A percentile compares a stretch with the other conserved stretches of the same genome.
Conservation (phyloP, 2,797 vertebrate genomes). For the Ctenopoma multispine region DNA sequence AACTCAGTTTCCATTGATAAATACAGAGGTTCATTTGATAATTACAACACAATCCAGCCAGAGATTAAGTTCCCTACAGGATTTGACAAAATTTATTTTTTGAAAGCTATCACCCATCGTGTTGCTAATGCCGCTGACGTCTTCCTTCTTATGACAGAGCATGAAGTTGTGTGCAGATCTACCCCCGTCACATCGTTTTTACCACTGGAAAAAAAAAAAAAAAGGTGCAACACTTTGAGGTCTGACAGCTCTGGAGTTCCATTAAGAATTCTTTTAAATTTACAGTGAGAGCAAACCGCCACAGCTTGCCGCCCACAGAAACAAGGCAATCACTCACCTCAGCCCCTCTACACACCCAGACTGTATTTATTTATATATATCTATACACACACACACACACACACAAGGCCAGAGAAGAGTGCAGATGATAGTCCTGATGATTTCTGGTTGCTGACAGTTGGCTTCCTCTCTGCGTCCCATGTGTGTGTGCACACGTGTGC, state of each 20-base stretch:
- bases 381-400: constrained; percentile 12
- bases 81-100: too few species aligned
- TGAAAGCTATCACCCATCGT: too few species aligned
- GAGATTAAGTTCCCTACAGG: too few species aligned
- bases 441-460: constrained; percentile 71
- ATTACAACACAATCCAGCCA: too few species aligned
- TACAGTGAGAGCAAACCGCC: constrained; percentile 77
- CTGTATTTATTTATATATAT: constrained; percentile 13
- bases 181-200: constrained; percentile 6
- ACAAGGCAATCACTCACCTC: constrained; percentile 80
- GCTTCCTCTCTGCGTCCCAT: constrained; percentile 49
- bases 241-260: constrained; percentile 68
- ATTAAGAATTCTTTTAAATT: constrained; percentile 77
- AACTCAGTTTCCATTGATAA: too few species aligned
- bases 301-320: constrained; percentile 74
- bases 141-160: constrained; percentile 11
- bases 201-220: not conserved
- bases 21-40: too few species aligned
- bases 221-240: constrained; percentile 43
- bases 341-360: constrained; percentile 54
- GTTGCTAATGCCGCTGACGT: not conserved
- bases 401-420: constrained; percentile 9
- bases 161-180: constrained; percentile 29
- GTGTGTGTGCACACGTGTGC: not conserved
- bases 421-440: constrained; percentile 61